A percentile compares a stretch with the other conserved stretches of the same genome.
phyloP scores from a whole-genome alignment of 2,888 invertebrate genomes.

The Sycophila texana region DNA sequence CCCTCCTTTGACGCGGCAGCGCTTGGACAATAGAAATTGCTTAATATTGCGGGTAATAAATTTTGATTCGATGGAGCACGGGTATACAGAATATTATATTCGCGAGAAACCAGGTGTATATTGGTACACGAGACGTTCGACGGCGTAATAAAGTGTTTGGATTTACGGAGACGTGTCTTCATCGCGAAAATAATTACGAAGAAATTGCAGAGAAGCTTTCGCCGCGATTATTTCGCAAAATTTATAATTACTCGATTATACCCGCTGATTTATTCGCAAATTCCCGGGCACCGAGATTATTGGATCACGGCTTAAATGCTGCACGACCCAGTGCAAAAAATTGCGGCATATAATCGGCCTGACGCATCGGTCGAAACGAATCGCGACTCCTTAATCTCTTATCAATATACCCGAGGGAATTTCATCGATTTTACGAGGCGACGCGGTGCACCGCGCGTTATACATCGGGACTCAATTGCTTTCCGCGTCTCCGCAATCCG shows the following conservation, averaged over 20 bases:
- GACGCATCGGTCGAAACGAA: neutral
- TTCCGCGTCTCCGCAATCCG: conserved; percentile 31
- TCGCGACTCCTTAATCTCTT: conserved; percentile 3
- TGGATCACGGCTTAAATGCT: neutral
- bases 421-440: neutral
- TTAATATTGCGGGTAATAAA: too few species aligned
- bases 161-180: too few species aligned
- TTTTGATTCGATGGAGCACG: too few species aligned
- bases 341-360: neutral
- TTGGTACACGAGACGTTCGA: too few species aligned
- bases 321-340: neutral
- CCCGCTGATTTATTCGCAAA: neutral
- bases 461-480: conserved; percentile 32
- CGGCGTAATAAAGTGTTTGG: too few species aligned
- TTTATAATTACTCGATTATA: too few species aligned
- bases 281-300: neutral
- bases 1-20: neutral
- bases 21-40: too few species aligned
- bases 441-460: neutral
- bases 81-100: too few species aligned
- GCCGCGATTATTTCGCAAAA: too few species aligned
- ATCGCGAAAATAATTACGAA: too few species aligned
- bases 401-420: neutral
- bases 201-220: too few species aligned
- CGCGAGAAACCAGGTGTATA: too few species aligned